Evolutionary conservation across 35 echinoderm and acorn worm species (phyloP).

Genomic region (Eucidaris tribuloides): DNA sequence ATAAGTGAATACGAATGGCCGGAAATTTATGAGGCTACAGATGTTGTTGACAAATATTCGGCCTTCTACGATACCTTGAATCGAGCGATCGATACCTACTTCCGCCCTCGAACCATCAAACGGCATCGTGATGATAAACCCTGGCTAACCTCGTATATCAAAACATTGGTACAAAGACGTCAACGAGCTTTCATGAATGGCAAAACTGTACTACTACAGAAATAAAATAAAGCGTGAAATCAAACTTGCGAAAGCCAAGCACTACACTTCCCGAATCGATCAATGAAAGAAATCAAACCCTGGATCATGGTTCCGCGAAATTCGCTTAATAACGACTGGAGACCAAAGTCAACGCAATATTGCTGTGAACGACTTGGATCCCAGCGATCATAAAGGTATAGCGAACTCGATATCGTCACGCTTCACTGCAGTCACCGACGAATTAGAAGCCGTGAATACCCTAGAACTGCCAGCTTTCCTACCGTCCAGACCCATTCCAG

Average conservation of each 20-base stretch:
- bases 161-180: neutral
- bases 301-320: neutral
- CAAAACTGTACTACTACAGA: neutral
- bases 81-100: neutral
- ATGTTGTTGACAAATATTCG: constrained; percentile 12
- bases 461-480: neutral
- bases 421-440: neutral
- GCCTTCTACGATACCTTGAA: constrained; percentile 1
- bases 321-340: constrained; percentile 28
- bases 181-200: neutral
- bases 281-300: neutral
- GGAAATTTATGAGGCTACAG: constrained; percentile 4
- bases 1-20: constrained; percentile 26
- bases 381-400: constrained; percentile 1
- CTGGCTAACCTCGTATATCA: neutral
- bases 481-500: neutral
- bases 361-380: neutral
- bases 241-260: neutral
- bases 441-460: neutral
- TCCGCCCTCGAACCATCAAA: neutral
- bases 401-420: neutral
- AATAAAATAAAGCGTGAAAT: constrained; percentile 30
- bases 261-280: neutral
- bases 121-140: neutral
- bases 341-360: neutral